phyloP scores from a whole-genome alignment of 2,113 vertebrate species.

The Gopherus flavomarginatus region DNA sequence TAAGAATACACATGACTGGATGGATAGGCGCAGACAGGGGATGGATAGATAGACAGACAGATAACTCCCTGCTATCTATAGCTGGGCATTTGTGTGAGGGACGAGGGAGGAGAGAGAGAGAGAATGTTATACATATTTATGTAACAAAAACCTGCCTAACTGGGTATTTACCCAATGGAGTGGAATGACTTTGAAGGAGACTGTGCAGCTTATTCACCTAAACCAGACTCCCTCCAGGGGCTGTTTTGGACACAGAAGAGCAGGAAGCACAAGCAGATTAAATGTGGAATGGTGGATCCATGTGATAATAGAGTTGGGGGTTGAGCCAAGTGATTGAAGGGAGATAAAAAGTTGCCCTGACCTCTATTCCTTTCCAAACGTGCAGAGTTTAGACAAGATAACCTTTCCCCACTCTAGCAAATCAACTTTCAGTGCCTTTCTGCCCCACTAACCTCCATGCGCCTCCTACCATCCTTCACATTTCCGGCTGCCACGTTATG shows the following conservation, averaged over 20 bases:
- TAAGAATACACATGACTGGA: conserved; percentile 4
- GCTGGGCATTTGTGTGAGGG: not conserved
- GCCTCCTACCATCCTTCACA: not conserved
- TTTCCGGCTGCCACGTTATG: not conserved
- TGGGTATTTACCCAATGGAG: not conserved
- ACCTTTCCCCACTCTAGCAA: not conserved
- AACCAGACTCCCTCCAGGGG: accelerated
- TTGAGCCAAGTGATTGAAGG: not conserved
- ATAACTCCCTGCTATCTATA: not conserved
- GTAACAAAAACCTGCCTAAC: not conserved
- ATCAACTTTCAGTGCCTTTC: not conserved
- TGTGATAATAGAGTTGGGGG: not conserved
- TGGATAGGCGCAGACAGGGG: not conserved
- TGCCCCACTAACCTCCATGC: not conserved
- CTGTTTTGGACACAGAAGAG: not conserved
- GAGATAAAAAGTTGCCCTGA: not conserved
- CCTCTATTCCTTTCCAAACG: not conserved
- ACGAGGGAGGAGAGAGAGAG: not conserved
- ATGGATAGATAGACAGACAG: not conserved
- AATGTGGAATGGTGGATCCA: not conserved
- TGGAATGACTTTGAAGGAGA: not conserved
- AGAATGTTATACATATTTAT: not conserved
- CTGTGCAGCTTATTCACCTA: not conserved
- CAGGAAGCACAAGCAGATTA: not conserved
- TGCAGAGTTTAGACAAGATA: not conserved